A percentile compares a stretch with the other conserved stretches of the same genome.
Conservation (phyloP, 2,888 invertebrate genomes). For the Metellina segmentata region DNA sequence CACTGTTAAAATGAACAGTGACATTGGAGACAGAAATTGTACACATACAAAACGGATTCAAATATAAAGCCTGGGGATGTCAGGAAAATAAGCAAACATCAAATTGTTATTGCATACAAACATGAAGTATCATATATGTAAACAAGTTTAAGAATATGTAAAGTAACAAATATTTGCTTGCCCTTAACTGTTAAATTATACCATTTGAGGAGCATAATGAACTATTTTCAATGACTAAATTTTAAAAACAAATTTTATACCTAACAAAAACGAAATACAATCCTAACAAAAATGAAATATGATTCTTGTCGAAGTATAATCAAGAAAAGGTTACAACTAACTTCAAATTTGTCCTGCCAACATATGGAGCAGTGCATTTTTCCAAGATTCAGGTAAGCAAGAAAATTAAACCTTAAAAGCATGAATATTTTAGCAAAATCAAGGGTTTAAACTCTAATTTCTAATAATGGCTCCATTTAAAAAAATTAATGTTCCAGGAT, state of each 20-base stretch:
- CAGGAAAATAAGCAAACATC: not conserved
- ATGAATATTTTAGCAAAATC: no score
- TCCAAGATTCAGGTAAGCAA: no score
- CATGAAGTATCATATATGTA: not conserved
- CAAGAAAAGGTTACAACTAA: no score
- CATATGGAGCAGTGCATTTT: no score
- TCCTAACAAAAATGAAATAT: not conserved
- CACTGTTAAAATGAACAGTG: not conserved
- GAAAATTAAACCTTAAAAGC: no score
- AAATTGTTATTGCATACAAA: not conserved
- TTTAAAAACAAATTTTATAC: not conserved
- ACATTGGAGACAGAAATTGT: not conserved
- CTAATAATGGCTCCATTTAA: no score
- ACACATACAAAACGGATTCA: not conserved
- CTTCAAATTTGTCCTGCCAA: no score
- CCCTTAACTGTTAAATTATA: no score
- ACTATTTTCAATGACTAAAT: not conserved
- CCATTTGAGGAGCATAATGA: not conserved
- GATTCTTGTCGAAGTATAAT: not conserved
- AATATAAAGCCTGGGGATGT: not conserved
- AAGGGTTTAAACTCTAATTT: no score
- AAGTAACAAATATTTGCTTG: not conserved
- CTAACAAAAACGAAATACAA: not conserved
- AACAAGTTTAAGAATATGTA: not conserved
- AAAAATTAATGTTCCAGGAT: no score